These are phyloP conservation scores for Sesamia inferens DNA, from an alignment of 2,888 invertebrate species.

Conservation along the genomic window DNA sequence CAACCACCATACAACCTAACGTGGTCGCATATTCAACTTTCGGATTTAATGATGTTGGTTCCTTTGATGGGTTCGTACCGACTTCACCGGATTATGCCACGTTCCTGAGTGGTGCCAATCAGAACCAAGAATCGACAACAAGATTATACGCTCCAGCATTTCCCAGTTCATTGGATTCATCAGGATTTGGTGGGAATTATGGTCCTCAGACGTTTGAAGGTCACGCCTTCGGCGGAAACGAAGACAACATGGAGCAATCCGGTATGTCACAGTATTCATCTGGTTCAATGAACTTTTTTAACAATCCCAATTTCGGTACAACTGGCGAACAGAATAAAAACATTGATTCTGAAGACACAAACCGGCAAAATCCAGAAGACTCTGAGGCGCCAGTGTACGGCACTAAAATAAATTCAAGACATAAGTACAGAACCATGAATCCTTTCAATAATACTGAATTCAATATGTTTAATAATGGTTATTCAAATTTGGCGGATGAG, in stretches of 20 bases:
- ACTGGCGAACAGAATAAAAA: slow-evolving; percentile 71
- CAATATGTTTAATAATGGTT: slow-evolving; percentile 70
- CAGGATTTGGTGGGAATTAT: slow-evolving; percentile 74
- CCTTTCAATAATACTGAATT: slow-evolving; percentile 75
- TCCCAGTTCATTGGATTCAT: slow-evolving; percentile 80
- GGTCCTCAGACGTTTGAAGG: slow-evolving; percentile 71
- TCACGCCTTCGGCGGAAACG: slow-evolving; percentile 67
- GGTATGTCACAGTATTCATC: slow-evolving; percentile 77
- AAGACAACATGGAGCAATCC: slow-evolving; percentile 71
- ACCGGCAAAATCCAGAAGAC: slow-evolving; percentile 68
- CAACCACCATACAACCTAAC: slow-evolving; percentile 80
- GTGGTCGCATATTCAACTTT: slow-evolving; percentile 86
- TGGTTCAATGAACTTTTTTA: slow-evolving; percentile 74
- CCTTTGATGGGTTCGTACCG: slow-evolving; percentile 84
- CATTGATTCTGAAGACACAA: slow-evolving; percentile 65
- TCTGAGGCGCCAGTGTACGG: slow-evolving; percentile 80
- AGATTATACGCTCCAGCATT: slow-evolving; percentile 84
- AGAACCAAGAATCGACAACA: slow-evolving; percentile 79
- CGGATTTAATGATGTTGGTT: slow-evolving; percentile 85
- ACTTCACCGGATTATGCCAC: slow-evolving; percentile 84
- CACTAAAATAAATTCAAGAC: slow-evolving; percentile 79
- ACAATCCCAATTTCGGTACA: slow-evolving; percentile 72
- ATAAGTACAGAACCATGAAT: slow-evolving; percentile 70
- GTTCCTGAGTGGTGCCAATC: slow-evolving; percentile 74
- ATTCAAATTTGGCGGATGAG: slow-evolving; percentile 69